These are phyloP conservation scores for Asobara japonica DNA, from an alignment of 1,140 invertebrate species.

Conservation along the genomic window DNA sequence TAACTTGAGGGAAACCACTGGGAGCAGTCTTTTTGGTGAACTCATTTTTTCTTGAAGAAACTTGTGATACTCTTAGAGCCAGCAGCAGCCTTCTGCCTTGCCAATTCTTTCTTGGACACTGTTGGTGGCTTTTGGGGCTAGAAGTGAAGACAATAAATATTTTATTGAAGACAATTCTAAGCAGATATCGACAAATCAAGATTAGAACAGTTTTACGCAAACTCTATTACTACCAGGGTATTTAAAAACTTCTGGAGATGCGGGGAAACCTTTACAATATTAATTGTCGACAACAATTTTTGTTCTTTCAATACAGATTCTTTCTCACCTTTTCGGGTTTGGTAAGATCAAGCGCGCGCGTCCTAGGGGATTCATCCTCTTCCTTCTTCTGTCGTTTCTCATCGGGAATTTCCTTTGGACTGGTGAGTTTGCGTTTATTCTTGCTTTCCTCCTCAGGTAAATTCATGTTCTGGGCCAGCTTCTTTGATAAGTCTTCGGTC, in stretches of 20 bases:
- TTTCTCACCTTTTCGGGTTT: slow-evolving; percentile 61
- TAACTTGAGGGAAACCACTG: neutral
- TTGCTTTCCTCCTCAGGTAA: slow-evolving; percentile 71
- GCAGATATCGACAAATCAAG: too few species aligned
- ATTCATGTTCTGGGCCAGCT: slow-evolving; percentile 71
- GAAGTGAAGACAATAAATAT: slow-evolving; percentile 38
- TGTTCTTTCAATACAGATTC: too few species aligned
- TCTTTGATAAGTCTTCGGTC: slow-evolving; percentile 71
- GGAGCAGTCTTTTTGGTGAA: slow-evolving; percentile 25
- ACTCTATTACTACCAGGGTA: too few species aligned
- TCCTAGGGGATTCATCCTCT: slow-evolving; percentile 47
- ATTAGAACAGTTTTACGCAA: too few species aligned
- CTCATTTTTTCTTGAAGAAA: slow-evolving; percentile 74
- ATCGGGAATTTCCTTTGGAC: slow-evolving; percentile 48
- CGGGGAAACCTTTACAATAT: too few species aligned
- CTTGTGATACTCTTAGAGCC: slow-evolving; percentile 79
- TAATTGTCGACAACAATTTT: too few species aligned
- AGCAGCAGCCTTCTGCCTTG: slow-evolving; percentile 76
- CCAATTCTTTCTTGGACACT: slow-evolving; percentile 74
- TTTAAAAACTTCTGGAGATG: too few species aligned
- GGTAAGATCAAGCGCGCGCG: slow-evolving; percentile 52
- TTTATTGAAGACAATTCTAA: too few species aligned
- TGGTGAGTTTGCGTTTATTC: slow-evolving; percentile 71
- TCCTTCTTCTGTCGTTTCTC: slow-evolving; percentile 59
- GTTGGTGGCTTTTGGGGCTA: slow-evolving; percentile 61